phyloP scores from a whole-genome alignment of 1,140 invertebrate genomes.

The Neodiprion virginianus region DNA sequence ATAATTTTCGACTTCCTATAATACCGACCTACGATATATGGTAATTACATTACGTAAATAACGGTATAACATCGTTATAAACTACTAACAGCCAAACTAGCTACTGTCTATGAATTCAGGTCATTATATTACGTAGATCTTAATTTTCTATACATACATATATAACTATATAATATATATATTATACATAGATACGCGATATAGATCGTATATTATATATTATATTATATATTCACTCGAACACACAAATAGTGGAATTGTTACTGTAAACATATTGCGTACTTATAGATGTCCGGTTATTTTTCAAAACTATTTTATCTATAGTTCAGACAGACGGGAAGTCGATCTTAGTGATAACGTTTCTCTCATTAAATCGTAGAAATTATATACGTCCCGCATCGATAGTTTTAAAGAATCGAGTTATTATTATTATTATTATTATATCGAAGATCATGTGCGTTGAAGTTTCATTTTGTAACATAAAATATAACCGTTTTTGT shows the following conservation, averaged over 20 bases:
- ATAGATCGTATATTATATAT: too few species aligned
- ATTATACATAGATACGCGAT: too few species aligned
- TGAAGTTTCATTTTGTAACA: constrained; percentile 51
- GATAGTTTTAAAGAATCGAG: neutral
- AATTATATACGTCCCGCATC: too few species aligned
- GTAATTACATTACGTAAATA: neutral
- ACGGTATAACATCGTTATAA: neutral
- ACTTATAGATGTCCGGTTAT: neutral
- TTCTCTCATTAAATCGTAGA: too few species aligned
- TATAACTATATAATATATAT: too few species aligned
- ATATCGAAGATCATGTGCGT: constrained; percentile 25
- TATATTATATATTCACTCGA: neutral
- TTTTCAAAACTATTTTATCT: neutral
- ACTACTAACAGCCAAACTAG: neutral
- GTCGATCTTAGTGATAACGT: too few species aligned
- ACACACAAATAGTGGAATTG: neutral
- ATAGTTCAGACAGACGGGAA: too few species aligned
- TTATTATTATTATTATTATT: neutral
- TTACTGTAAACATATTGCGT: neutral
- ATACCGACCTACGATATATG: neutral
- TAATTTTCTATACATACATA: neutral
- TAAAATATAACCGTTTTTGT: constrained; percentile 52
- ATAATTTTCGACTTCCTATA: neutral
- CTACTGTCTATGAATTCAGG: neutral
- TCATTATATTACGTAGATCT: neutral